Base-by-base conservation (phyloP, 1,140 invertebrate genomes). In the Hycleus phaleratus region DNA sequence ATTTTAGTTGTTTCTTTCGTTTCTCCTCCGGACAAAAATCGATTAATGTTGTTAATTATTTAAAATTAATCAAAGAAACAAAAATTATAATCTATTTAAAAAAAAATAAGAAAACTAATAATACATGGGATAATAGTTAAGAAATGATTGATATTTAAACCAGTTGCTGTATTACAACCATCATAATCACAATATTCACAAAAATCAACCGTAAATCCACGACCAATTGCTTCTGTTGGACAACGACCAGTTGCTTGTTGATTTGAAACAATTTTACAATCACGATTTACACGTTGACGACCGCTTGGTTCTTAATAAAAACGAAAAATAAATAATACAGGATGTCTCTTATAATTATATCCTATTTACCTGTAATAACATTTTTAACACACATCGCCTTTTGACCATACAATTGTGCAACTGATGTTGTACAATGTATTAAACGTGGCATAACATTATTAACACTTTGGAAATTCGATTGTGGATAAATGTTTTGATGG, bases 211-310 rank as follows among this genome's bases (percentile, higher is more conserved):
- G 77, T 73, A 58, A 77, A 78, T 40, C 76, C 74, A 47, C 74
- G 74, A 3, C 32, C 32, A 5, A 32, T 32, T 32, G 32, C 32
- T 7, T 32, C 32, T 4, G 72, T 73, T n/a, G 65, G 65, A 60
- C 82, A 84, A 3, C 69, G 66, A 10, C 74, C 79, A 3, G 74
- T 70, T 3, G 58, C 69, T 46, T 78, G 78, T 53, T 81, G 78
- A 24, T 81, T 79, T 12, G 75, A 74, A 42, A 81, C 79, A 61
- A 75, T 76, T 1, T 79, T 78, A 64, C 82, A 84, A 4, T 79
- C 61, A 10, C 68, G 48, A 4, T 47, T 46, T 0, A 65, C 59
- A 48, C 51, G 43, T 42, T 62, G 56, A 42, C 53, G 49, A 32
- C 58, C 65, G 7, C 32, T 32, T 3, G 32, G 32, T 32, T 24